phyloP scores from a whole-genome alignment of 2,113 vertebrate species.

The Suricata suricatta region DNA sequence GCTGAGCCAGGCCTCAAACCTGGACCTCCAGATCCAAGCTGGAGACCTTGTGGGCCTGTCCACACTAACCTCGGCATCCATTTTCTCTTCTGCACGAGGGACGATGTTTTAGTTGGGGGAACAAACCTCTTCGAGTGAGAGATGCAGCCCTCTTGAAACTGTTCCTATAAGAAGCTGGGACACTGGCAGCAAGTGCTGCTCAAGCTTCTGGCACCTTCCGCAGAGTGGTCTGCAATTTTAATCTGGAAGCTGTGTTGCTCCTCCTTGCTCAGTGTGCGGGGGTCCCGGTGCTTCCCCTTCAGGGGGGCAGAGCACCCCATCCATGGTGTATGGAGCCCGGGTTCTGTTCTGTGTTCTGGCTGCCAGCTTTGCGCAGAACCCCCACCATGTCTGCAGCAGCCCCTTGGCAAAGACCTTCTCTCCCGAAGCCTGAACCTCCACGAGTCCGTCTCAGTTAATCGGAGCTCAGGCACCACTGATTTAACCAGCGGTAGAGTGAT shows the following conservation, averaged over 20 bases:
- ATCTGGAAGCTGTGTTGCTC: neutral
- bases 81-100: neutral
- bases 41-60: neutral
- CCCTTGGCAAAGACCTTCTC: neutral
- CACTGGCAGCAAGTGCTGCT: neutral
- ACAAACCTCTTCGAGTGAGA: neutral
- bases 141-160: neutral
- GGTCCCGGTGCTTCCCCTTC: neutral
- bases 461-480: neutral
- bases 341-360: neutral
- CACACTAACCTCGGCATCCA: neutral
- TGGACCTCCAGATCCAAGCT: neutral
- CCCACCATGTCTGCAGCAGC: neutral
- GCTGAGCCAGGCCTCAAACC: neutral
- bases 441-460: neutral
- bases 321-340: accelerated
- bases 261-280: neutral
- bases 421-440: neutral
- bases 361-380: too few species aligned
- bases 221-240: neutral
- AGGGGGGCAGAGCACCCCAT: accelerated
- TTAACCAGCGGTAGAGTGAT: too few species aligned
- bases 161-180: neutral
- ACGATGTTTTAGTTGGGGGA: neutral
- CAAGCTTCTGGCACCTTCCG: constrained; percentile 13